Base-by-base conservation (phyloP, 2,797 vertebrate genomes). In the Peromyscus melanophrys region DNA sequence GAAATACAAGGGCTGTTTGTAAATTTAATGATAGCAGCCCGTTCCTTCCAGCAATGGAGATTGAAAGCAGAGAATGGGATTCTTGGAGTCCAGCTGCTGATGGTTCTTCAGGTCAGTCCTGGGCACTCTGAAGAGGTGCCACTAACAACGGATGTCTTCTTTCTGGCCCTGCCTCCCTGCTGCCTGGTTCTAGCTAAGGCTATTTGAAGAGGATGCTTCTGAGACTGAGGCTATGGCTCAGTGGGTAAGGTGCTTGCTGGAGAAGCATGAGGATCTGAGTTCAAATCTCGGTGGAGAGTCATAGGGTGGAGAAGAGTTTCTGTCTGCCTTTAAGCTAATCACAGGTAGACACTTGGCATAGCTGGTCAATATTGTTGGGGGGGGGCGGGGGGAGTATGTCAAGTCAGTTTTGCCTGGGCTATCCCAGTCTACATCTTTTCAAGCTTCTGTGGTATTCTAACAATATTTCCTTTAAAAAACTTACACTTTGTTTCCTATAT, bases 241-340 rank as follows among this genome's bases (percentile, higher is more conserved):
- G 7, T 40, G n/a, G 16, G 2, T 59, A 43, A 88, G 9, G 37
- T 61, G 6, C 37, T 59, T 57, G n/a, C 27, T 67, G 14, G 1
- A 13, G n/a, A 59, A 75, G 1, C 17, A 4, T 19, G 27, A 89
- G 16, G 25, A 12, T 4, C 3, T 13, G 23, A 31, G n/a, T 75
- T 75, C 37, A 89, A 75, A 9, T 76, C 27, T 19, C 27, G 1
- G 1, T 7, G 23, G 57, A 55, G 69, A 69, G 25, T 4, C 0
- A 0, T 6, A 52, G 11, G 4, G 55, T 40, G 1, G 0, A 10
- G 8, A 73, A 21, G 12, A 49, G 11, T 59, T 16, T 27, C 2
- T 59, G 29, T 34, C n/a, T 78, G 27, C 6, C 49, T 23, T 25
- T 19, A 0, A 25, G 67, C 5, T 37, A 69, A 37, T 29, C 52